Evolutionary conservation across 30 jellyfish, hydroid and myxozoan genomes (phyloP).

Genomic region (Clytia hemisphaerica): DNA sequence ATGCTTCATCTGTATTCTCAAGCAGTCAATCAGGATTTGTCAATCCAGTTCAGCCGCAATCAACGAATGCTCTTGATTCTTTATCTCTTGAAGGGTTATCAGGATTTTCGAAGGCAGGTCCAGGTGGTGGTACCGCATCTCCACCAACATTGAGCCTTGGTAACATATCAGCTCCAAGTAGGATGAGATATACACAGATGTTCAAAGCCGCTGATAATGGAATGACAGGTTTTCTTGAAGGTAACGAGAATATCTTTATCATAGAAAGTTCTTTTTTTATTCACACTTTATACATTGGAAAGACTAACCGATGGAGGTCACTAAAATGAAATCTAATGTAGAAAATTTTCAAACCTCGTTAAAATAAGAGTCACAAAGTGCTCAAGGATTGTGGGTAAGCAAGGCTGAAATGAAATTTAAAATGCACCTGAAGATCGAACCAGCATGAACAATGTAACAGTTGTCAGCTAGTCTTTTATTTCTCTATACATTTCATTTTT

Average conservation of each 20-base stretch:
- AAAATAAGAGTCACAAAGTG: too few species aligned
- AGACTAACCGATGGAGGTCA: too few species aligned
- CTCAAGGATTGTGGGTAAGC: too few species aligned
- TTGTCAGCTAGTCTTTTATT: too few species aligned
- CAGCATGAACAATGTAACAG: too few species aligned
- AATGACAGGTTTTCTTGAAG: constrained; percentile 62
- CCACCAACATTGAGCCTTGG: constrained; percentile 36
- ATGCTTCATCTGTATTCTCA: not conserved
- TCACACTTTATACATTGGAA: too few species aligned
- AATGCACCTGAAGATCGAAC: too few species aligned
- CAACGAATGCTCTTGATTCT: not conserved
- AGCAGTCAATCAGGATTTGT: constrained; percentile 1
- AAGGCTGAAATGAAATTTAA: too few species aligned
- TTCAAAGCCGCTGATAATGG: constrained; percentile 82
- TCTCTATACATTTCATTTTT: too few species aligned
- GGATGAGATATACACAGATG: constrained; percentile 74
- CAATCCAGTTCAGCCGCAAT: not conserved
- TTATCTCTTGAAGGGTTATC: constrained; percentile 9
- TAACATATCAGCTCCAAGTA: constrained; percentile 63
- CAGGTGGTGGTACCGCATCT: constrained; percentile 48
- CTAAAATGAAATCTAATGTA: too few species aligned
- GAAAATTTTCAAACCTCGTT: too few species aligned
- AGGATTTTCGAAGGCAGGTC: constrained; percentile 12
- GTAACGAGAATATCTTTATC: constrained; percentile 27
- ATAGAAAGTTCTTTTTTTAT: not conserved